These are phyloP conservation scores for Eremobia ochroleuca DNA, from an alignment of 2,888 invertebrate species.

Conservation along the genomic window DNA sequence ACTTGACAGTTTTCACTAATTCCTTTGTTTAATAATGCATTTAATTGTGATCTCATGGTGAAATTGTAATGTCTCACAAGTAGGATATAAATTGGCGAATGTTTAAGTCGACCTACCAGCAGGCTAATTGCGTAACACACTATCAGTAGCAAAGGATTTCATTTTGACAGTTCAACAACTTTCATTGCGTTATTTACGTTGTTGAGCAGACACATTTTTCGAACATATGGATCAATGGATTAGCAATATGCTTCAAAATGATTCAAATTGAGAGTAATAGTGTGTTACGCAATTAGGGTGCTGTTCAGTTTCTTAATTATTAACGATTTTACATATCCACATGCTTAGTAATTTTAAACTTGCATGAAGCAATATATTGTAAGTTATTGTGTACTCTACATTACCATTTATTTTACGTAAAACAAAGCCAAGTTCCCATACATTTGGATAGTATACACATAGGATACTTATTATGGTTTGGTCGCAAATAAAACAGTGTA, in stretches of 20 bases:
- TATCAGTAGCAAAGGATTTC: too few species aligned
- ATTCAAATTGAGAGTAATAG: too few species aligned
- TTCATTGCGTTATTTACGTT: too few species aligned
- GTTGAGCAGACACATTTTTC: too few species aligned
- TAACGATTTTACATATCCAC: slow-evolving; percentile 65
- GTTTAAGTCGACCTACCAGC: slow-evolving; percentile 55
- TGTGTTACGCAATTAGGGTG: too few species aligned
- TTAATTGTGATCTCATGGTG: slow-evolving; percentile 88
- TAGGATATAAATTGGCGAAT: slow-evolving; percentile 68
- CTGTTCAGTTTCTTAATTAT: slow-evolving; percentile 60
- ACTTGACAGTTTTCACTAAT: slow-evolving; percentile 64
- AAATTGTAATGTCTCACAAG: slow-evolving; percentile 70
- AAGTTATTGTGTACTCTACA: slow-evolving; percentile 67
- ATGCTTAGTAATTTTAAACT: slow-evolving; percentile 64
- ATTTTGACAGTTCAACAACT: too few species aligned
- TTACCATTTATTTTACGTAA: slow-evolving; percentile 61
- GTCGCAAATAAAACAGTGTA: slow-evolving; percentile 54
- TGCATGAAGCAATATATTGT: slow-evolving; percentile 66
- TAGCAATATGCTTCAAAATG: too few species aligned
- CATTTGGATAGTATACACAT: slow-evolving; percentile 60
- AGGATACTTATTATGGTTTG: slow-evolving; percentile 53
- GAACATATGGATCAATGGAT: too few species aligned
- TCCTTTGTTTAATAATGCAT: slow-evolving; percentile 83
- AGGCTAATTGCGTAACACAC: too few species aligned
- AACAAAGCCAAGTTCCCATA: slow-evolving; percentile 57